Evolutionary conservation across 2,888 invertebrate genomes (phyloP), one percentile per base, ranked within the genome.

Genomic region (Cosmia pyralina): DNA sequence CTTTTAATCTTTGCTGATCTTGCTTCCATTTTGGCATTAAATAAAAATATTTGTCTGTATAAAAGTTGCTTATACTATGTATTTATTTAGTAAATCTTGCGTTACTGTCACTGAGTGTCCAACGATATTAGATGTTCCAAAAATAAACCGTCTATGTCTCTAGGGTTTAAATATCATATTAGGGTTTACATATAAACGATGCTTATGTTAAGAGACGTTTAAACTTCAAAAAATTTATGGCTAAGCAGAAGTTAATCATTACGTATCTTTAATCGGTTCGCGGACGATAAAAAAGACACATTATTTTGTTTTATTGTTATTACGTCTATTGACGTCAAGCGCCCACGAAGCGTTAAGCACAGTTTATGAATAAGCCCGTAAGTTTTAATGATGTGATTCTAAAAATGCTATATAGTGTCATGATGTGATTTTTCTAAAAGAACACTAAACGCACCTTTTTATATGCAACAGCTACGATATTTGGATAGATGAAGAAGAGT

Each of bases 1-100:
- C 15, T 57, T 66, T 64, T 50, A 71, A 53, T 53, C 13, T 64
- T 53, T 46, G 50, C 55, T 60, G 15, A 60, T 38, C 17, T 65
- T 60, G 44, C 50, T 13, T 52, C n/a, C n/a, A 57, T 52, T 70
- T 52, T 50, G 0, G 15, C 1, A 50, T 68, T 53, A 44, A 60
- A 60, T 34, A 10, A 34, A 52, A 62, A 48, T 34, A 1, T 34
- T 41, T 10, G n/a, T 19, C 2, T 53, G 52, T 28, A 6, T 75
- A 28, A 52, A 74, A 64, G 0, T 2, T 73, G 57, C 15, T 34
- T 19, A 44, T 3, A n/a, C 3, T 1, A 41, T 38, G 8, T 1
- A 11, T 50, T 22, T 44, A 50, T 55, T 48, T n/a, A 46, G 11
- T 15, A 15, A 63, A 34, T 1, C 22, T 57, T 50, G 34, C 11